Evolutionary conservation across 2,888 invertebrate species (phyloP), one percentile per base, ranked within the genome.

Genomic region (Nemurella pictetii): DNA sequence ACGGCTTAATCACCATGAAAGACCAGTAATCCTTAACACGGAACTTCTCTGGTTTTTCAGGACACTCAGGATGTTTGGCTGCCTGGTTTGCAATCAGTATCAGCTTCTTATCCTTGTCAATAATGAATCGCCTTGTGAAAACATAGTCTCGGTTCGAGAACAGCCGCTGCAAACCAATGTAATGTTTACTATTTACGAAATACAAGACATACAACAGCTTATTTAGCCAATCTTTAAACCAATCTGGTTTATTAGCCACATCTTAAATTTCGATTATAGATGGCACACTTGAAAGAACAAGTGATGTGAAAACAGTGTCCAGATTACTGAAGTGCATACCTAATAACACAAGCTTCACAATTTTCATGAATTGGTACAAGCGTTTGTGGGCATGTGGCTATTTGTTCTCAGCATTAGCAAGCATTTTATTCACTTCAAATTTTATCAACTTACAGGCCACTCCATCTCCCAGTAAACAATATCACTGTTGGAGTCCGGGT

Each of bases 71-170:
- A 90, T 96, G 96, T 55, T 92, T 91, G 28, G 95, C 94, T 26
- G 94, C 94, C 87, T 93, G 93, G 87, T 94, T 96, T 82, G 95
- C 91, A 83, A 95, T 92, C 72, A 94, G 91, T 85, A 95, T 92
- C 0, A 93, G 89, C 85, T 93, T 93, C 20, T 90, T 91, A 0
- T 92, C 90, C n/a, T 91, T 89, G 88, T 95, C 93, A 27, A 93
- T 87, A 55, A 88, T 84, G 85, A 94, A 95, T 0, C 95, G 92
- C 0, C 97, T 92, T 86, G 95, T 94, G 89, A 95, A 97, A 0
- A 97, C 96, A 89, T 97, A 97, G 89, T 97, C 97, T 86, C 97
- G 93, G 89, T 97, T 97, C 4, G 95, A 93, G 90, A 97, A 97
- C 87, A 97, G 90, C 88, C 93, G 93, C 95, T 96, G 91, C 73